These are phyloP conservation scores for Sepiola atlantica DNA, from an alignment of 2,888 invertebrate genomes.

Conservation along the genomic window DNA sequence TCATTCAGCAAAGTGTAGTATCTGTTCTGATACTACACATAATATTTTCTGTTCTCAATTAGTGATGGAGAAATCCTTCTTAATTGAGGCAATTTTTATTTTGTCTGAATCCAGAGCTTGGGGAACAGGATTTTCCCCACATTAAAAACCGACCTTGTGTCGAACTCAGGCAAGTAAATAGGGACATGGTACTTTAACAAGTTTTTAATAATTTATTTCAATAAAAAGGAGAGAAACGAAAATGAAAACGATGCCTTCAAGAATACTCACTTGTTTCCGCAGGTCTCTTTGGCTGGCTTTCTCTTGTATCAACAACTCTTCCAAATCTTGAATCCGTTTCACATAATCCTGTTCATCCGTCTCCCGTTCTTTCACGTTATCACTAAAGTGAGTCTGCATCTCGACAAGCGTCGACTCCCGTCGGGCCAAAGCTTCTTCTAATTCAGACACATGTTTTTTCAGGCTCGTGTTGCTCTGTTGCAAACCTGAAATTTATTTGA, in stretches of 20 bases:
- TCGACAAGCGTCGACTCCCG: constrained; percentile 71
- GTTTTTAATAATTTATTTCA: not conserved
- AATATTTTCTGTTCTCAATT: too few relatives aligned
- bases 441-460: constrained; percentile 70
- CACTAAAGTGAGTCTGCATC: constrained; percentile 65
- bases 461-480: constrained; percentile 70
- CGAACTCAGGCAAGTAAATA: too few relatives aligned
- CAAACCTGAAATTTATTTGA: constrained; percentile 58
- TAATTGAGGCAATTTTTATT: too few relatives aligned
- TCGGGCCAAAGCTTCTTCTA: constrained; percentile 72
- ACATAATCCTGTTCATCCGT: constrained; percentile 59
- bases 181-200: too few relatives aligned
- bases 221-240: not conserved
- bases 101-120: too few relatives aligned
- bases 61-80: too few relatives aligned
- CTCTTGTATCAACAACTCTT: constrained; percentile 70
- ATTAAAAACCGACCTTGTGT: too few relatives aligned
- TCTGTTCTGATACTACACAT: too few relatives aligned
- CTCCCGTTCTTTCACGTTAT: constrained; percentile 65
- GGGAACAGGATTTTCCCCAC: too few relatives aligned
- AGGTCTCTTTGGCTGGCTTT: constrained; percentile 70
- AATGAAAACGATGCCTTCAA: not conserved
- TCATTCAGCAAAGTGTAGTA: too few relatives aligned
- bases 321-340: constrained; percentile 63
- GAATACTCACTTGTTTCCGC: constrained; percentile 70